Base-by-base conservation (phyloP, 2,797 vertebrate genomes). In the Aplochiton taeniatus region DNA sequence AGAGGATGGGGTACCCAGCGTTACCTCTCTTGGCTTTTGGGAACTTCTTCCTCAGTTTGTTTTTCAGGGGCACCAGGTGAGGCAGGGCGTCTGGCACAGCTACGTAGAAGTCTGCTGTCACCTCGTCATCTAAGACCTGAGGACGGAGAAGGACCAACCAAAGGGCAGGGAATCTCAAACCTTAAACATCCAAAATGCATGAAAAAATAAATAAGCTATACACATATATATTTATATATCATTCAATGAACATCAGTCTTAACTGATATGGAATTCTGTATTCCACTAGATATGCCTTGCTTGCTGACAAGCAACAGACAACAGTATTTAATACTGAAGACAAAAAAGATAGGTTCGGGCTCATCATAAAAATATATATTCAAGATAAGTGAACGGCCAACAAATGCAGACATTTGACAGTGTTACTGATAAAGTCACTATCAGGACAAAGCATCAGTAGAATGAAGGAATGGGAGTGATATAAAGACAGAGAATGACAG, bases 91-190 rank as follows among this genome's bases (percentile, higher is more conserved):
- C 92, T 17, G 96, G 96, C 63, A 95, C 95, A 4, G 95, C 90
- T 9, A 98, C 14, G 14, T 95, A 99, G 84, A 94, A 96, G 79
- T 98, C 96, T 10, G 89, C 93, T 0, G 91, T 82, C 74, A 98
- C 82, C 81, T 96, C 88, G 20, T 94, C 95, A 58, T 95, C 93
- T 65, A 97, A 75, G 84, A 98, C 93, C 96, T 99, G 80, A 67
- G 87, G 31, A 6, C 31, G 6, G 13, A 19, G 19, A 6, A 63
- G 61, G 63, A 61, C 17, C 4, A 14, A 52, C 64, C 1, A 55
- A n/a, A 59, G 11, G 4, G 14, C 43, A 18, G 47, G 0, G 13
- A 8, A 41, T 54, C 17, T 4, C 14, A 11, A 55, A n/a, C n/a
- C 54, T 11, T 17, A 1, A n/a, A 11, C 20, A 11, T 18, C 5